A percentile compares a stretch with the other conserved stretches of the same genome.
These are phyloP conservation scores for Gobio occitaniae DNA, from an alignment of 2,797 vertebrate genomes.

Conservation along the genomic window DNA sequence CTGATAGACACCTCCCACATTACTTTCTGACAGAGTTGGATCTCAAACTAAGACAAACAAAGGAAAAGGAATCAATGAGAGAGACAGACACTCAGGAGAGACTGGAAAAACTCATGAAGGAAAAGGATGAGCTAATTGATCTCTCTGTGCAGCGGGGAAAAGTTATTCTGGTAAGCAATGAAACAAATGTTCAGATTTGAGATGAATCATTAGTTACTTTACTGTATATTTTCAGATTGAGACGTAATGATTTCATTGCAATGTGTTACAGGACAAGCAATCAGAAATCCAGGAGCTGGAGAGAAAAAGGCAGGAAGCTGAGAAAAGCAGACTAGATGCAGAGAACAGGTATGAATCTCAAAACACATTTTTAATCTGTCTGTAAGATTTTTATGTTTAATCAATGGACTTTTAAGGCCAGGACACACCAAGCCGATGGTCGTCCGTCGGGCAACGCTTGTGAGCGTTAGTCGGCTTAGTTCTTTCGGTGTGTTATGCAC, in stretches of 20 bases:
- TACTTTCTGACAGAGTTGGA: slow-evolving; percentile 69
- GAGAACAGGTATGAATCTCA: slow-evolving; percentile 71
- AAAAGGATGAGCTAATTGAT: slow-evolving; percentile 72
- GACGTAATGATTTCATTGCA: not conserved
- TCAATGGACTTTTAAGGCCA: not conserved
- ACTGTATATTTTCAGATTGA: not conserved
- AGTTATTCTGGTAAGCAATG: slow-evolving; percentile 73
- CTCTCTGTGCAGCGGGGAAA: slow-evolving; percentile 73
- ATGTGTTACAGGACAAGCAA: slow-evolving; percentile 73
- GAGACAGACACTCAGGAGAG: slow-evolving; percentile 64
- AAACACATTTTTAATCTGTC: not conserved
- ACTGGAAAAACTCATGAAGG: slow-evolving; percentile 66
- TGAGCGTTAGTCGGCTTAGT: too few relatives aligned
- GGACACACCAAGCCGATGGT: too few relatives aligned
- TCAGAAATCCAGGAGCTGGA: slow-evolving; percentile 72
- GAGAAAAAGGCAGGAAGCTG: slow-evolving; percentile 68
- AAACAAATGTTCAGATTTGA: not conserved
- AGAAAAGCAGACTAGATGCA: slow-evolving; percentile 63
- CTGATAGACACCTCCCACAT: not conserved
- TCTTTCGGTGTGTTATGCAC: too few relatives aligned
- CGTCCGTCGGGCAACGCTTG: too few relatives aligned
- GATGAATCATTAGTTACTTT: not conserved
- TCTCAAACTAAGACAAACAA: slow-evolving; percentile 66
- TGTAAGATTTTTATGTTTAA: not conserved
- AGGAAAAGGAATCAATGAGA: slow-evolving; percentile 62